Conservation (phyloP, 2,888 invertebrate genomes). For the Teleiodes luculella region DNA sequence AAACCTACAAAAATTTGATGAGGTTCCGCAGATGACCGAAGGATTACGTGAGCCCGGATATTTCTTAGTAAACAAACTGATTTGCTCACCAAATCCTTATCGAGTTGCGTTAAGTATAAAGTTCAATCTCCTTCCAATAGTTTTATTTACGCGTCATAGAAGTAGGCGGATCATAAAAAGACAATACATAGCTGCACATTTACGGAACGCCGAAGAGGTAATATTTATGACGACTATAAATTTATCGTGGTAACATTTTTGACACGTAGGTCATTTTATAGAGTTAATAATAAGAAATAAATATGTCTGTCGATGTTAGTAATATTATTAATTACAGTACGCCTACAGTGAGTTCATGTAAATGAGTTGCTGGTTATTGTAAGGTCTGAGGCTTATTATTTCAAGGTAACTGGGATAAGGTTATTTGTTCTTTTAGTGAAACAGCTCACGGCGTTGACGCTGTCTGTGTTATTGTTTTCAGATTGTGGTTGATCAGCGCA, state of each 20-base stretch:
- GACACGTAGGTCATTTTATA: slow-evolving; percentile 41
- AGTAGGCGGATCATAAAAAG: slow-evolving; percentile 10
- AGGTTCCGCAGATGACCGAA: slow-evolving; percentile 26
- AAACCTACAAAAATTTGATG: slow-evolving; percentile 29
- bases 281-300: slow-evolving; percentile 45
- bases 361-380: slow-evolving; percentile 33
- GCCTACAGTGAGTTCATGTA: slow-evolving; percentile 35
- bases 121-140: slow-evolving; percentile 2
- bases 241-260: slow-evolving; percentile 40
- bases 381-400: slow-evolving; percentile 23
- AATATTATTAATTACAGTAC: slow-evolving; percentile 43
- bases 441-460: slow-evolving; percentile 20
- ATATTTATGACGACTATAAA: slow-evolving; percentile 31
- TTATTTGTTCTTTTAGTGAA: background rate
- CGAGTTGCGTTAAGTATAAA: background rate
- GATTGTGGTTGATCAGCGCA: slow-evolving; percentile 55
- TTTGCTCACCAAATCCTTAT: background rate
- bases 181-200: slow-evolving; percentile 6
- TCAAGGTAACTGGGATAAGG: slow-evolving; percentile 17
- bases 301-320: slow-evolving; percentile 45
- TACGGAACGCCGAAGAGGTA: slow-evolving; percentile 17
- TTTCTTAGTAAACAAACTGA: slow-evolving; percentile 3
- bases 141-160: background rate
- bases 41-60: background rate
- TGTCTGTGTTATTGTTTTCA: slow-evolving; percentile 49